phyloP scores from a whole-genome alignment of 2,888 invertebrate genomes.

The Drosophila glabriapex region DNA sequence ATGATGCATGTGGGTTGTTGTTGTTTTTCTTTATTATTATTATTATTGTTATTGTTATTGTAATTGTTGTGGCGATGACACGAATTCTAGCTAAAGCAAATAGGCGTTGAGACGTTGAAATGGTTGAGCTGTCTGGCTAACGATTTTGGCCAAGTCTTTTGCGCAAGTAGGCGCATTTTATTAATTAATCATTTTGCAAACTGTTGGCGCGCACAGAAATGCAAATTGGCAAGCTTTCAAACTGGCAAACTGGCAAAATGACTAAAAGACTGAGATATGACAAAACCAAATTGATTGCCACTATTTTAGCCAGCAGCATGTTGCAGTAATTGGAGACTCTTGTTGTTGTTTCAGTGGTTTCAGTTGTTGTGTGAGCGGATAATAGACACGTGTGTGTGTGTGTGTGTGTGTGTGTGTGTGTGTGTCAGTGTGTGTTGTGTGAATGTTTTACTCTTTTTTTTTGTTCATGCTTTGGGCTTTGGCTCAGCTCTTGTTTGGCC shows the following conservation, averaged over 20 bases:
- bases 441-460: slow-evolving; percentile 34
- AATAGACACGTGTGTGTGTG: slow-evolving; percentile 4
- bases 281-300: slow-evolving; percentile 58
- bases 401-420: slow-evolving; percentile 16
- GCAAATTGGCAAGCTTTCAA: slow-evolving; percentile 50
- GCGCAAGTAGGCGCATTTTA: slow-evolving; percentile 63
- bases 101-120: slow-evolving; percentile 37
- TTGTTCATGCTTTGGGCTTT: slow-evolving; percentile 36
- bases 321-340: slow-evolving; percentile 69
- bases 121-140: slow-evolving; percentile 35
- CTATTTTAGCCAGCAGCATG: slow-evolving; percentile 48
- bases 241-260: slow-evolving; percentile 16
- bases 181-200: slow-evolving; percentile 68
- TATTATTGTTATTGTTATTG: slow-evolving; percentile 21
- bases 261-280: slow-evolving; percentile 32
- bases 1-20: slow-evolving; percentile 21
- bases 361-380: slow-evolving; percentile 32
- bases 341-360: slow-evolving; percentile 22
- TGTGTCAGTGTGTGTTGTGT: slow-evolving; percentile 4
- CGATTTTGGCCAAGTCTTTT: slow-evolving; percentile 22
- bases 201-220: slow-evolving; percentile 51
- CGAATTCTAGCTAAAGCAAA: slow-evolving; percentile 43
- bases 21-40: slow-evolving; percentile 4
- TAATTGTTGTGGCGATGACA: slow-evolving; percentile 49
- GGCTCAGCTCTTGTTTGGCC: slow-evolving; percentile 29